Conservation (phyloP, 2,888 invertebrate genomes). For the Lithophane leautieri region DNA sequence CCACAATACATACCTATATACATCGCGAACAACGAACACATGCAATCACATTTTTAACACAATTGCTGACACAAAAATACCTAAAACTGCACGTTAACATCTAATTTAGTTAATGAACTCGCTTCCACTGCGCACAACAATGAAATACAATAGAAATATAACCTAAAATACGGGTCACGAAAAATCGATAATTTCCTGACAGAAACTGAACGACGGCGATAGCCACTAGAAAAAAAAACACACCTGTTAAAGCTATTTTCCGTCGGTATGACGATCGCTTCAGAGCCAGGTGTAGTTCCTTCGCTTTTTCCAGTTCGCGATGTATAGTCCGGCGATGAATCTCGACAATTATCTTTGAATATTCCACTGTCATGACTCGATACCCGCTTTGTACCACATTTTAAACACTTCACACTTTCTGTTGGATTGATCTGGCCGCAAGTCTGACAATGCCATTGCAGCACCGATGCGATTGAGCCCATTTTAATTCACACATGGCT, state of each 20-base stretch:
- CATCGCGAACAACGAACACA: constrained; percentile 66
- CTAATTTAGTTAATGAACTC: constrained; percentile 83
- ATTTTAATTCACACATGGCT: constrained; percentile 92
- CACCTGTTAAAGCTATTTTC: constrained; percentile 86
- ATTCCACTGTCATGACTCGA: constrained; percentile 90
- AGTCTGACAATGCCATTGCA: constrained; percentile 97
- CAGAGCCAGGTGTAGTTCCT: constrained; percentile 86
- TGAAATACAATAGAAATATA: constrained; percentile 85
- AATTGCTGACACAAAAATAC: constrained; percentile 81
- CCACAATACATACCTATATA: constrained; percentile 72
- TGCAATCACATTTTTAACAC: constrained; percentile 76
- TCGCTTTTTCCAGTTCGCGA: constrained; percentile 85
- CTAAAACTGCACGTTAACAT: constrained; percentile 72
- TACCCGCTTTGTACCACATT: constrained; percentile 94
- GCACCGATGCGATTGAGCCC: constrained; percentile 98
- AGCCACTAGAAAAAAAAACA: constrained; percentile 75
- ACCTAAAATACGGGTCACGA: constrained; percentile 85
- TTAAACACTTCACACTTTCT: constrained; percentile 95
- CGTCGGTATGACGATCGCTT: constrained; percentile 84
- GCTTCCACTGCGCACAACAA: constrained; percentile 76
- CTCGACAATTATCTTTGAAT: constrained; percentile 82
- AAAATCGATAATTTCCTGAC: constrained; percentile 86
- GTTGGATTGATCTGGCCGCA: constrained; percentile 97
- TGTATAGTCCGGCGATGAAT: constrained; percentile 86
- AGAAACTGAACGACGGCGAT: constrained; percentile 79